Evolutionary conservation across 2,888 invertebrate species (phyloP), one percentile per base, ranked within the genome.

Genomic region (Seira musarum): DNA sequence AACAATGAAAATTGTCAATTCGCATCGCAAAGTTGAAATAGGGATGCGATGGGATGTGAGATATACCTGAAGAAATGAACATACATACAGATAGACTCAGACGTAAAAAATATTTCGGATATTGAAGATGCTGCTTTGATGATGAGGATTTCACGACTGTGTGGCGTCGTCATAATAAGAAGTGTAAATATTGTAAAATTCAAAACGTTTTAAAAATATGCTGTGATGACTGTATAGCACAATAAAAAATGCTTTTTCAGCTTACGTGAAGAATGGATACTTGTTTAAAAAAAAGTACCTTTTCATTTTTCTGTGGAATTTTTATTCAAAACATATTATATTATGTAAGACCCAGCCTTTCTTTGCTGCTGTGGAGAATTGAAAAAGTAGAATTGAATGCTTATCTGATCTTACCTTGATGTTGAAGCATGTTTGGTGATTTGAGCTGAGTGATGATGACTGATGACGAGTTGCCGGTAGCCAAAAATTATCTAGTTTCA

Each of bases 391-490:
- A n/a, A n/a, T n/a, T n/a, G n/a, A n/a, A n/a, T n/a, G n/a, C n/a
- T n/a, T n/a, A n/a, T n/a, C n/a, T n/a, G n/a, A n/a, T n/a, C n/a
- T n/a, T n/a, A n/a, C n/a, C n/a, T n/a, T n/a, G n/a, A n/a, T n/a
- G n/a, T n/a, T n/a, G n/a, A n/a, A n/a, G n/a, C n/a, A n/a, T 40
- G 40, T 13, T 40, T 40, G 13, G 5, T 13, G 40, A 40, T 40
- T 5, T 40, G 40, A 40, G 6, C 67, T 79, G 78, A 79, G 72
- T 79, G 67, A 79, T 79, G 78, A 67, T 79, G n/a, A n/a, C n/a
- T n/a, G n/a, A n/a, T n/a, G 78, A 79, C 65, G 67, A 66, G 67
- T 79, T 79, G 78, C 78, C 78, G 78, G 78, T 79, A 79, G 78
- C 78, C 72, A 5, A 40, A 40, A 40, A 40, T 40, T 40, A 40